Evolutionary conservation across 2,113 vertebrate genomes (phyloP).

Genomic region (Taxidea taxus): DNA sequence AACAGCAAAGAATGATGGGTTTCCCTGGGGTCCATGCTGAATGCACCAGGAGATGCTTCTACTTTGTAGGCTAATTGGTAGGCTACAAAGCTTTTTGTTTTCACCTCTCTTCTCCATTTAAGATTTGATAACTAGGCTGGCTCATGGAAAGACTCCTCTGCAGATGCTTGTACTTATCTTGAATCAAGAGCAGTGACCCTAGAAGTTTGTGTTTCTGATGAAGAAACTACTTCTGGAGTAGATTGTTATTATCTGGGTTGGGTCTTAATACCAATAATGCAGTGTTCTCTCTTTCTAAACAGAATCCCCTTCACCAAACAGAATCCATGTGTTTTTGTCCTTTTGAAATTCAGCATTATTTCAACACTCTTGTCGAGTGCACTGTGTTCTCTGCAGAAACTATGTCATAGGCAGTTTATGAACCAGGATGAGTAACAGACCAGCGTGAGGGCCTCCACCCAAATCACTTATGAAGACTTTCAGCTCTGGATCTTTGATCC

Average conservation of each 20-base stretch:
- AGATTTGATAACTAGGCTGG: constrained; percentile 1
- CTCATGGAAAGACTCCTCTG: neutral
- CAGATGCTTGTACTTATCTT: neutral
- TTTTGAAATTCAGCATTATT: constrained; percentile 22
- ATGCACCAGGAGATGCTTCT: neutral
- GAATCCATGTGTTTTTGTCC: neutral
- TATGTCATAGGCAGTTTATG: constrained; percentile 44
- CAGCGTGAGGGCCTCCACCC: constrained; percentile 63
- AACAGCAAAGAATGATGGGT: neutral
- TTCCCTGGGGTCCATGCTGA: neutral
- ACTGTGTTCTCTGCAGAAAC: constrained; percentile 53
- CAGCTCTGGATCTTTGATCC: constrained; percentile 15
- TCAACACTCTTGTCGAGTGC: constrained; percentile 45
- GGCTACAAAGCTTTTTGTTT: constrained; percentile 33
- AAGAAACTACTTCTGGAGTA: neutral
- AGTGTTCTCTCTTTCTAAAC: neutral
- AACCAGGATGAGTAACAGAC: constrained; percentile 38
- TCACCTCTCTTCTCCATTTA: constrained; percentile 30
- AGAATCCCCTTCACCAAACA: neutral
- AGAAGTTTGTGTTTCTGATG: neutral
- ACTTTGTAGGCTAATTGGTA: neutral
- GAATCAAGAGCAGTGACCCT: neutral
- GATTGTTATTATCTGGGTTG: neutral
- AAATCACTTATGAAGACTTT: constrained; percentile 56
- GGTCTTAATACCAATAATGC: neutral